These are phyloP conservation scores for Bombus picipes DNA, from an alignment of 1,140 invertebrate species.

Conservation along the genomic window DNA sequence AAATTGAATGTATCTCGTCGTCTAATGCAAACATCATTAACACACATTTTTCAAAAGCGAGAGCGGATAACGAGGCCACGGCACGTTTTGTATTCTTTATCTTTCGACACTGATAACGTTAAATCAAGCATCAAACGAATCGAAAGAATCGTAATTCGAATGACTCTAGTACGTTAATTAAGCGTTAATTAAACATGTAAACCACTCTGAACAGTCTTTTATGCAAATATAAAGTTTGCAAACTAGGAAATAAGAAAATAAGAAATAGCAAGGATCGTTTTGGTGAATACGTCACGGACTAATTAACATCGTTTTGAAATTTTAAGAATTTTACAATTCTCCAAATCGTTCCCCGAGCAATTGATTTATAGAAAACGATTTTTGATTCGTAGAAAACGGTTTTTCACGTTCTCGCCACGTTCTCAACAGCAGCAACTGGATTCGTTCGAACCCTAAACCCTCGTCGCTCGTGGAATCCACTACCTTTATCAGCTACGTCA, in stretches of 20 bases:
- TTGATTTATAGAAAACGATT: background rate
- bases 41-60: background rate
- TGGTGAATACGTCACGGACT: background rate
- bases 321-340: background rate
- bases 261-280: background rate
- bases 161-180: background rate
- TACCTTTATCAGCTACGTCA: conserved; percentile 44
- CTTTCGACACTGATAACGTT: background rate
- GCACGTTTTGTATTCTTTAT: conserved; percentile 13
- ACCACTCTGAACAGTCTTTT: background rate
- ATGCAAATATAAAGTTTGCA: background rate
- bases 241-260: background rate
- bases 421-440: no score
- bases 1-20: background rate
- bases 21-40: no score
- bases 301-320: background rate
- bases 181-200: background rate
- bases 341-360: background rate
- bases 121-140: no score
- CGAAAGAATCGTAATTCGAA: background rate
- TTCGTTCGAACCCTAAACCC: background rate
- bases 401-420: background rate
- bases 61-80: background rate
- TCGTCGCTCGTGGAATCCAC: conserved; percentile 7
- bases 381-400: background rate